phyloP scores from a whole-genome alignment of 2,888 invertebrate species.

The Amaurobius ferox region DNA sequence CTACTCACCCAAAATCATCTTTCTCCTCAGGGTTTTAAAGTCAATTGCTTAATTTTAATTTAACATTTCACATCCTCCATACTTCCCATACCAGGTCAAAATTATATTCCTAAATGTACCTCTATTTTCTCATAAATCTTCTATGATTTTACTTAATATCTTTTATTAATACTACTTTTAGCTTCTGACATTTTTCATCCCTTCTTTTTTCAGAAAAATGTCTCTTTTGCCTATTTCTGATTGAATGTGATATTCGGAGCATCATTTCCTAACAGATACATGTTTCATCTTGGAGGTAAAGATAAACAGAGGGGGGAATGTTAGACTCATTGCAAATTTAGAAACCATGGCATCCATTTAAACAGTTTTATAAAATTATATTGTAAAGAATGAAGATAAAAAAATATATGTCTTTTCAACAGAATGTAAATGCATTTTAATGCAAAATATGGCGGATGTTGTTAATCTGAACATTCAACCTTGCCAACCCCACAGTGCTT shows the following conservation, averaged over 20 bases:
- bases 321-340: neutral
- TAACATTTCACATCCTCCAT: too few species aligned
- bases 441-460: constrained; percentile 40
- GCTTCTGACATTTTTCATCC: constrained; percentile 72
- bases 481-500: constrained; percentile 53
- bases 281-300: constrained; percentile 62
- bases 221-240: constrained; percentile 66
- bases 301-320: constrained; percentile 6
- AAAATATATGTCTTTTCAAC: too few species aligned
- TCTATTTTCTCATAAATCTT: neutral
- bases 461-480: constrained; percentile 66
- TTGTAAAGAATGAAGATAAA: too few species aligned
- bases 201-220: constrained; percentile 71
- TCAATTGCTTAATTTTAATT: too few species aligned
- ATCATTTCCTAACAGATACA: constrained; percentile 48
- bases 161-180: constrained; percentile 52
- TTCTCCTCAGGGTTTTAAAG: too few species aligned
- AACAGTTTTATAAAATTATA: neutral
- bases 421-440: too few species aligned
- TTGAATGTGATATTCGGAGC: constrained; percentile 65
- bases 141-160: constrained; percentile 29
- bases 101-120: neutral
- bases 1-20: too few species aligned
- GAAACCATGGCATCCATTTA: neutral
- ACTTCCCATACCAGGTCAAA: neutral